Percentiles rank a stretch among this genome's conserved stretches.
Conservation (phyloP, 2,888 invertebrate genomes). For the Urechis unicinctus region DNA sequence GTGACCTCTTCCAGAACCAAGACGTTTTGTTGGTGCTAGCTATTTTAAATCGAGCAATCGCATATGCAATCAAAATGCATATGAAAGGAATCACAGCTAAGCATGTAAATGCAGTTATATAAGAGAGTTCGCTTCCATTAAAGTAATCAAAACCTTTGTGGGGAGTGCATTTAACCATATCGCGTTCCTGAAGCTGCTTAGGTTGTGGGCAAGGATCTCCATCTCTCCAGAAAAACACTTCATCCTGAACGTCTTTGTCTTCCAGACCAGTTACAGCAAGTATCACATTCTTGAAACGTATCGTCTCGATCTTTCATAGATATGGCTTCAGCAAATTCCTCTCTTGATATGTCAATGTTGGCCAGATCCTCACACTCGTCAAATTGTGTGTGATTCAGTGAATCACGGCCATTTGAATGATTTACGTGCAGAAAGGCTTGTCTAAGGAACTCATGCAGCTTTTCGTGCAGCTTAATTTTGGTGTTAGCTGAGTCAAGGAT, state of each 20-base stretch:
- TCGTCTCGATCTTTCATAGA: too few species aligned
- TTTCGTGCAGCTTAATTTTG: too few species aligned
- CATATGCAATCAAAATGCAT: too few species aligned
- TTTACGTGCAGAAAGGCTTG: too few species aligned
- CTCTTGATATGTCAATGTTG: conserved; percentile 39
- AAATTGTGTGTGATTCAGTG: conserved; percentile 20
- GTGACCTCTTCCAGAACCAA: too few species aligned
- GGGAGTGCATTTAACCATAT: conserved; percentile 49
- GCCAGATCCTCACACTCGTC: conserved; percentile 35
- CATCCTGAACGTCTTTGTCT: too few species aligned
- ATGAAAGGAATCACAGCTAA: conserved; percentile 87
- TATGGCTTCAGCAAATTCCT: too few species aligned
- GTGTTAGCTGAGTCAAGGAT: too few species aligned
- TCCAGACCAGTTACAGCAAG: conserved; percentile 79
- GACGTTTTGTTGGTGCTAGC: too few species aligned
- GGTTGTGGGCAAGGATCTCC: conserved; percentile 41
- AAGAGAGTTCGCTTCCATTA: conserved; percentile 65
- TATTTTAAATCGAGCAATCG: too few species aligned
- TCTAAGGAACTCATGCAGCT: too few species aligned
- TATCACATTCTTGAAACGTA: conserved; percentile 83
- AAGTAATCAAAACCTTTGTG: conserved; percentile 56
- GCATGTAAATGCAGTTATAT: conserved; percentile 88
- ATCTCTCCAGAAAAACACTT: conserved; percentile 75
- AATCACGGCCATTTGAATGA: too few species aligned
- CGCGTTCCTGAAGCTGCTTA: conserved; percentile 12